Conservation (phyloP, 2,797 vertebrate species). For the Peromyscus aztecus region DNA sequence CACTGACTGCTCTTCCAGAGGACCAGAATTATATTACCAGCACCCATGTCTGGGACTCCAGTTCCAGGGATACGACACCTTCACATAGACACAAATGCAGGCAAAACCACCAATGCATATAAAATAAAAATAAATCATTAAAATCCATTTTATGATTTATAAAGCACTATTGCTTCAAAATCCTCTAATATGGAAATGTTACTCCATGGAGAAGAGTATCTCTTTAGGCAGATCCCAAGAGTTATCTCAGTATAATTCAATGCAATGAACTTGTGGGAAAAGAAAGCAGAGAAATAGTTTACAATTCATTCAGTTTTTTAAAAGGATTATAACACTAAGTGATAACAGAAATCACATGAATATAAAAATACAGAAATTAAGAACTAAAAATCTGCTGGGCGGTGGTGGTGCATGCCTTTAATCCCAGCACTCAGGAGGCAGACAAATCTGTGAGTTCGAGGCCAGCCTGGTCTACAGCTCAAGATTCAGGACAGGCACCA, state of each 20-base stretch:
- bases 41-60: background rate
- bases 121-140: background rate
- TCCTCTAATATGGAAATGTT: conserved; percentile 44
- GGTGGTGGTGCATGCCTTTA: no score
- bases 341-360: conserved; percentile 50
- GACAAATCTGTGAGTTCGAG: no score
- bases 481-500: no score
- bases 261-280: background rate
- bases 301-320: conserved; percentile 63
- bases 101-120: background rate
- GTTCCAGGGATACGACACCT: background rate
- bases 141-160: conserved; percentile 6
- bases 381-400: background rate
- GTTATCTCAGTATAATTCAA: conserved; percentile 52
- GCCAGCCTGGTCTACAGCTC: no score
- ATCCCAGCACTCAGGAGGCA: no score
- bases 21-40: background rate
- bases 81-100: background rate
- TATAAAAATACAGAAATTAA: conserved; percentile 59
- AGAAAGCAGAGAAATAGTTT: conserved; percentile 61
- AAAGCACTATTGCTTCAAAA: conserved; percentile 67
- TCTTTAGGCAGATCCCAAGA: conserved; percentile 56
- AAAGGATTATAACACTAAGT: conserved; percentile 66
- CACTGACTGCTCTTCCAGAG: background rate
- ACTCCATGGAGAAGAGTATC: conserved; percentile 12